A percentile compares a stretch with the other conserved stretches of the same genome.
phyloP scores from a whole-genome alignment of 2,888 invertebrate species.

The Bhutanitis thaidina region DNA sequence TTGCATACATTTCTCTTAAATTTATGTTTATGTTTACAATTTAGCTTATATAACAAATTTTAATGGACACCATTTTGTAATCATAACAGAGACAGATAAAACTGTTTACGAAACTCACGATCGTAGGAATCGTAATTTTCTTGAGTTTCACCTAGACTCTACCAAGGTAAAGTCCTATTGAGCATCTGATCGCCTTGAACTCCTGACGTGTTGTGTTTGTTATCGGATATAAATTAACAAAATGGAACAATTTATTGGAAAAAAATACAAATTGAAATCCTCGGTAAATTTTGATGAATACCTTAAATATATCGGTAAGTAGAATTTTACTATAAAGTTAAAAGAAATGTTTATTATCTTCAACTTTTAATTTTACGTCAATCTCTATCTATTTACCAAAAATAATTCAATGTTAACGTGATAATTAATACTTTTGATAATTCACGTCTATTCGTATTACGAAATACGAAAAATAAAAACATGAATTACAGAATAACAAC shows the following conservation, averaged over 20 bases:
- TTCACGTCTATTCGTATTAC: no score
- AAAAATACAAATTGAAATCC: slow-evolving; percentile 48
- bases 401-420: no score
- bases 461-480: no score
- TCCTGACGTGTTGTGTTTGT: slow-evolving; percentile 21
- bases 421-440: no score
- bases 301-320: slow-evolving; percentile 54
- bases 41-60: no score
- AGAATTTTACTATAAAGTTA: no score
- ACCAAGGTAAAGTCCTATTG: slow-evolving; percentile 7
- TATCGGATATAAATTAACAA: slow-evolving; percentile 4
- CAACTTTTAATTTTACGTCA: neutral
- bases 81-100: neutral
- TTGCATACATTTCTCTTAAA: no score
- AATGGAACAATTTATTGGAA: slow-evolving; percentile 42
- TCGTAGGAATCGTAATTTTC: neutral
- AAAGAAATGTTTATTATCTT: neutral
- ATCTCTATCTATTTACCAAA: no score
- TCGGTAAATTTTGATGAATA: slow-evolving; percentile 60
- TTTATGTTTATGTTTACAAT: no score
- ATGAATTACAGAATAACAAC: no score
- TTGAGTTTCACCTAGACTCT: neutral
- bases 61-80: slow-evolving; percentile 3
- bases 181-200: slow-evolving; percentile 14
- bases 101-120: neutral